phyloP scores from a whole-genome alignment of 2,797 vertebrate genomes.

The Phrynocephalus forsythii region DNA sequence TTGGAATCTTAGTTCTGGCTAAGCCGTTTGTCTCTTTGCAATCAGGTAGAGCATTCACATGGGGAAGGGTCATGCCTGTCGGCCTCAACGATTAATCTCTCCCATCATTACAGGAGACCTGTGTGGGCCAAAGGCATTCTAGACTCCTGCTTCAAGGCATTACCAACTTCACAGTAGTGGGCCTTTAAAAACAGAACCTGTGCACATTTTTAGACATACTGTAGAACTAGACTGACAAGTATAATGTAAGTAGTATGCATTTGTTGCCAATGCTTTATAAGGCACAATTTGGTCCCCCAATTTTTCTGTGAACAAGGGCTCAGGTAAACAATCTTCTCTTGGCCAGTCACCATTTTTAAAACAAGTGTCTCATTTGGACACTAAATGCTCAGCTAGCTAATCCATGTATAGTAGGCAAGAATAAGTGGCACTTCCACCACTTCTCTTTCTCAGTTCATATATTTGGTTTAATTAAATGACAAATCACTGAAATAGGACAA shows the following conservation, averaged over 20 bases:
- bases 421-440: not conserved
- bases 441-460: not conserved
- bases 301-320: slow-evolving; percentile 5
- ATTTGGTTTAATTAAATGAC: not conserved
- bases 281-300: not conserved
- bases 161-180: not conserved
- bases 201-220: not conserved
- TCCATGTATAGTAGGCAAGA: not conserved
- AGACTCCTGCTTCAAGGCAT: not conserved
- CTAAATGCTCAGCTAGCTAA: not conserved
- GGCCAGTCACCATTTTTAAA: no score
- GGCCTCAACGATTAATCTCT: not conserved
- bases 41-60: no score
- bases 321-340: not conserved
- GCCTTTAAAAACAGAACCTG: not conserved
- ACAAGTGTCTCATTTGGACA: not conserved
- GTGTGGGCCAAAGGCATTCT: not conserved
- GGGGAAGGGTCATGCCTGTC: not conserved
- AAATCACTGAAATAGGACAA: not conserved
- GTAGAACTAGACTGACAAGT: no score
- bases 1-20: no score
- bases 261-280: not conserved
- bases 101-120: not conserved
- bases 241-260: no score
- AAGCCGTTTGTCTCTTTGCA: not conserved